A percentile compares a stretch with the other conserved stretches of the same genome.
These are phyloP conservation scores for Xenopus laevis DNA, from an alignment of 2,113 vertebrate genomes.

Conservation along the genomic window DNA sequence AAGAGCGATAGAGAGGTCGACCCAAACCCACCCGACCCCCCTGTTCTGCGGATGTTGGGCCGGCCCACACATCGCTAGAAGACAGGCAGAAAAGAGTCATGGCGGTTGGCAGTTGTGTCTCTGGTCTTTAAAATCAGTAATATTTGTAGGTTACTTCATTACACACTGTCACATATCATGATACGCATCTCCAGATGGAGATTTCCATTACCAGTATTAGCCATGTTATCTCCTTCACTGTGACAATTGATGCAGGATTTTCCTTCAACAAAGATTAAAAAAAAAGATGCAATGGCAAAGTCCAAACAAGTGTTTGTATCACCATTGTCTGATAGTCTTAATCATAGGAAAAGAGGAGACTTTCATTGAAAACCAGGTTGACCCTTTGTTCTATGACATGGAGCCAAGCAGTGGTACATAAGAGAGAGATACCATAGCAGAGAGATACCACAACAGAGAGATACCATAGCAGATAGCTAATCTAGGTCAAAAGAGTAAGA, in stretches of 20 bases:
- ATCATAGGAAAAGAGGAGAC: background rate
- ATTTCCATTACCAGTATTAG: conserved; percentile 22
- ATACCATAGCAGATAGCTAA: conserved; percentile 9
- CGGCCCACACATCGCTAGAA: too few relatives aligned
- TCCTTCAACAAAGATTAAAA: background rate
- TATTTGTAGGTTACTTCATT: too few relatives aligned
- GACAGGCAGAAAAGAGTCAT: too few relatives aligned
- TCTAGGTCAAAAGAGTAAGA: conserved; percentile 13
- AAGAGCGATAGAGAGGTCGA: too few relatives aligned
- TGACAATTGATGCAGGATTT: conserved; percentile 12
- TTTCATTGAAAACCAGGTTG: background rate
- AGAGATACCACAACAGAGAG: background rate
- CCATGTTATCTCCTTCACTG: conserved; percentile 5
- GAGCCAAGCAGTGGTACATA: conserved; percentile 10
- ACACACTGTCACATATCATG: background rate
- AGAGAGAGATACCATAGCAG: background rate
- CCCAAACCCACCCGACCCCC: too few relatives aligned
- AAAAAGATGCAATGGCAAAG: conserved; percentile 16
- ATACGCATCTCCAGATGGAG: conserved; percentile 19
- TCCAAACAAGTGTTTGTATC: conserved; percentile 14
- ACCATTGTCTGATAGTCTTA: background rate
- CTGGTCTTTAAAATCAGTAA: too few relatives aligned
- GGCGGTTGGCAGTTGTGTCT: too few relatives aligned
- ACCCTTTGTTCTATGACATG: conserved; percentile 17
- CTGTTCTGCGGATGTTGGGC: too few relatives aligned